Evolutionary conservation across 2,113 vertebrate genomes (phyloP), one percentile per base, ranked within the genome.

Genomic region (Naja naja): DNA sequence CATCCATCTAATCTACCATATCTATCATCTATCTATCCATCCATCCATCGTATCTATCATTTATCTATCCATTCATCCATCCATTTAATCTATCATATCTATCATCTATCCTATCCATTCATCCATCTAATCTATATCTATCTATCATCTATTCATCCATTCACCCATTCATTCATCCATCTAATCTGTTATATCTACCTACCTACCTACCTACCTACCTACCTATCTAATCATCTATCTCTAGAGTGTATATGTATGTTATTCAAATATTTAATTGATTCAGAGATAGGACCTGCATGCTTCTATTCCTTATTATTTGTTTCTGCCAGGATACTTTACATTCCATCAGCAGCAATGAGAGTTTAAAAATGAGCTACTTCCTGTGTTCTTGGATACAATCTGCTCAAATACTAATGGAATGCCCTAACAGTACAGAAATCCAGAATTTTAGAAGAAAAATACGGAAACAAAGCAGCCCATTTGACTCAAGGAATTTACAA

Each of bases 61-160:
- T n/a, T n/a, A n/a, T 47, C 45, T 45, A 4, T 45, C 4, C 5
- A n/a, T n/a, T n/a, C n/a, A n/a, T n/a, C n/a, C n/a, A n/a, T n/a
- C n/a, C n/a, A n/a, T n/a, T n/a, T n/a, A n/a, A n/a, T n/a, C n/a
- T n/a, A n/a, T n/a, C n/a, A n/a, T n/a, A n/a, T n/a, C n/a, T 45
- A 45, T 45, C n/a, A 4, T 7, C 55, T 25, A 56, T 1, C 8
- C 3, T 0, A 49, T 49, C 1, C 1, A 49, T 49, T 1, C 47
- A 49, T 49, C 47, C 47, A 49, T 49, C 7, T 49, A 49, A 49
- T 49, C 47, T 49, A n/a, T n/a, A 4, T 7, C 55, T 25, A 56
- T 1, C 55, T 8, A 58, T 0, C 56, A 58, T 0, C 56, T 25
- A 58, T 2, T 6, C 3, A 58, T 0, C 7, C 0, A 58, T 0